Evolutionary conservation across 2,113 vertebrate species (phyloP).

Genomic region (Gavialis gangeticus): DNA sequence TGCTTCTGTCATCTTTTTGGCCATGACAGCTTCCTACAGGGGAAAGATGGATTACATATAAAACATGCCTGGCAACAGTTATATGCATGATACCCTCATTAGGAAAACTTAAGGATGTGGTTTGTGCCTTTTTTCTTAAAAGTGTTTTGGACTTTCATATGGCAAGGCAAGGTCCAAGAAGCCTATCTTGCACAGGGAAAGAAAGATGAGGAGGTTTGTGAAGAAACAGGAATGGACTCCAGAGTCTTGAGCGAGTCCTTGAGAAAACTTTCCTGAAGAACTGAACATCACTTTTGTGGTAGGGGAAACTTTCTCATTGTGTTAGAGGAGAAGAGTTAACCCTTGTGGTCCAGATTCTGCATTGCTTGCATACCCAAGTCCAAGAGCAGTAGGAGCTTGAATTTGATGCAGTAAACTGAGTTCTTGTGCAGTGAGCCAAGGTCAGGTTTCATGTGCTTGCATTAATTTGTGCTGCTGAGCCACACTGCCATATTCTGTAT

Average conservation of each 20-base stretch:
- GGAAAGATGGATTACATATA: not conserved
- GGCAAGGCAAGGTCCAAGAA: not conserved
- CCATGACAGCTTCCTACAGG: not conserved
- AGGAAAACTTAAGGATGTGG: not conserved
- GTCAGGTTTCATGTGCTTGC: not conserved
- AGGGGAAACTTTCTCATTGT: not conserved
- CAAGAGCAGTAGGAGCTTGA: not conserved
- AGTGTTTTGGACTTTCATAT: not conserved
- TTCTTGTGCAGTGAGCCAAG: not conserved
- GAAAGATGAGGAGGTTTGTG: not conserved
- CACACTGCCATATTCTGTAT: not conserved
- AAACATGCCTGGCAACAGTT: not conserved
- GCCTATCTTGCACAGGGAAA: not conserved
- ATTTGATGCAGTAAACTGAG: not conserved
- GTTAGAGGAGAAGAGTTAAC: not conserved
- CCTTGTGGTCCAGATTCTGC: not conserved
- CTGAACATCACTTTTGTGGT: not conserved
- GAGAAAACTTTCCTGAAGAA: not conserved
- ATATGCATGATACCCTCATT: not conserved
- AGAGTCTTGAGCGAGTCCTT: not conserved
- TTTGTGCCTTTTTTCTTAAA: not conserved
- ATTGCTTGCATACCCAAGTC: not conserved
- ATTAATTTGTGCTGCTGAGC: not conserved
- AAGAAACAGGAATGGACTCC: not conserved
- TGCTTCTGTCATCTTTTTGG: not conserved